Base-by-base conservation (phyloP, 1,140 invertebrate genomes). In the Drosophila rufa region DNA sequence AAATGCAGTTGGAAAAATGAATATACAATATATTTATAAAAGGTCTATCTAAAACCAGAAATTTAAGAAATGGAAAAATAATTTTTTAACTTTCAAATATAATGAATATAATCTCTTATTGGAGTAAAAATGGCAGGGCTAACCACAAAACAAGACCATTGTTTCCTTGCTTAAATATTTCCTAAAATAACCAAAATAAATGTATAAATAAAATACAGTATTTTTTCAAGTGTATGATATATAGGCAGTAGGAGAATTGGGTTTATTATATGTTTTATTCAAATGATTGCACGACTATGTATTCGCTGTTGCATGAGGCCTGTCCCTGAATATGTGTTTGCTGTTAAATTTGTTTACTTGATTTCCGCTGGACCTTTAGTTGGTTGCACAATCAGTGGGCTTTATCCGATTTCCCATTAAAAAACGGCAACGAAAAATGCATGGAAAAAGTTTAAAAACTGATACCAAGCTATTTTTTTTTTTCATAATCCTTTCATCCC, bases 311-410 rank as follows among this genome's bases (percentile, higher is more conserved):
- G 9, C 36, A 40, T 47, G n/a, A 19, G 9, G 11, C 27, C 8
- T 27, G 19, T 30, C 11, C 15, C 14, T 27, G 25, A 15, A 8
- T 36, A 46, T 42, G 19, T 17, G 46, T 65, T 38, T 65, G 47
- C 60, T 50, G 42, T 62, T 79, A 53, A 62, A 87, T 82, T 73
- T 83, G 69, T 75, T 76, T 75, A 65, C 75, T 82, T 68, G 47
- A 67, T 86, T 71, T 71, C 55, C 70, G 62, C 38, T 59, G 65
- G 45, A 74, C 58, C 79, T 70, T 85, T 78, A 9, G 9, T 36
- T 36, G 46, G 58, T 33, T 60, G 38, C 8, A 43, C 40, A 48
- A 2, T 27, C 15, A 36, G 9, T 40, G 9, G 17, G 12, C 1
- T 4, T 17, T 40, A 22, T 36, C 6, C 11, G 22, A 45, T 19